Evolutionary conservation across 2,113 vertebrate species (phyloP).

Genomic region (Apodemus sylvaticus): DNA sequence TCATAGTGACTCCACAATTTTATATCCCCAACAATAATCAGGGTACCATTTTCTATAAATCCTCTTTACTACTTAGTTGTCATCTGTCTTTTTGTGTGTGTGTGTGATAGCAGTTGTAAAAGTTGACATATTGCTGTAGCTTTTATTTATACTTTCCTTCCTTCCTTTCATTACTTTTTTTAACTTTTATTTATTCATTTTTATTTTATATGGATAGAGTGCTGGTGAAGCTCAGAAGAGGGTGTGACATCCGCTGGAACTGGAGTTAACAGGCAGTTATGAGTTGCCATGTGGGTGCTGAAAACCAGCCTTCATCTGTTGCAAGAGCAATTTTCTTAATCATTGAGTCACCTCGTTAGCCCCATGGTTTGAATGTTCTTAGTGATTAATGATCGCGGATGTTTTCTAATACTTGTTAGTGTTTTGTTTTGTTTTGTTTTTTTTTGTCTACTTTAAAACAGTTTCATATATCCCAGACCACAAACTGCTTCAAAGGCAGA

Average conservation of each 20-base stretch:
- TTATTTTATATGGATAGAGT: background rate
- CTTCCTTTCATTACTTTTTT: background rate
- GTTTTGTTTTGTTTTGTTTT: background rate
- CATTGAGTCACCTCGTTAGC: background rate
- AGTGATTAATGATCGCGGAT: background rate
- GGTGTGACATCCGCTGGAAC: background rate
- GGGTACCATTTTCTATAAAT: background rate
- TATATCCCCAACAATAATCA: background rate
- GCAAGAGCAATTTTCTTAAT: background rate
- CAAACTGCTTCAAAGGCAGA: background rate
- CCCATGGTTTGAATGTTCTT: background rate
- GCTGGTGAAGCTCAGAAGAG: background rate
- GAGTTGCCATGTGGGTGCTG: background rate
- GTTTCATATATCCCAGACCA: background rate
- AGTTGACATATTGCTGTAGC: background rate
- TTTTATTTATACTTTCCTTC: background rate
- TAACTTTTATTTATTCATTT: background rate
- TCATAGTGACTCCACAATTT: background rate
- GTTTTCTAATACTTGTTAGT: background rate
- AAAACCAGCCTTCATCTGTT: background rate
- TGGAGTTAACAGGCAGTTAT: background rate
- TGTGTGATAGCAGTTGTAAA: background rate
- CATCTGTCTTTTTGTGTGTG: background rate
- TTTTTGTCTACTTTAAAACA: background rate
- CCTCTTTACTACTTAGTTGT: background rate